Evolutionary conservation across 2,888 invertebrate genomes (phyloP).

Genomic region (Eupithecia vulgata): DNA sequence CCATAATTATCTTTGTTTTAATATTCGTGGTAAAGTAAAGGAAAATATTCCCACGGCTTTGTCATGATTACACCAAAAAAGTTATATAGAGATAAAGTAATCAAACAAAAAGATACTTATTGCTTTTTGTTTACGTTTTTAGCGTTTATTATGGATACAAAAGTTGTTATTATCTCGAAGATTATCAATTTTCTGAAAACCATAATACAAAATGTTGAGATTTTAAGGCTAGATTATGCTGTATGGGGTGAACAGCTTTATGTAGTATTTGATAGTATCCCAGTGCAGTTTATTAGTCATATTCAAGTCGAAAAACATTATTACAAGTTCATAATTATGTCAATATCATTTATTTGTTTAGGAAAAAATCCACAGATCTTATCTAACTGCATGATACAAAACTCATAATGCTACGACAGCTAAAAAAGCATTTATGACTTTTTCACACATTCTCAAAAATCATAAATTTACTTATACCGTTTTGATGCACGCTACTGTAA

Average conservation of each 20-base stretch:
- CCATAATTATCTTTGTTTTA: neutral
- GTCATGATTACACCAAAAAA: neutral
- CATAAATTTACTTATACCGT: neutral
- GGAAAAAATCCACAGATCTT: too few species aligned
- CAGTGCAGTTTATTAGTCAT: neutral
- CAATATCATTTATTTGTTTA: too few species aligned
- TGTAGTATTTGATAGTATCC: neutral
- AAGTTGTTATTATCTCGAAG: neutral
- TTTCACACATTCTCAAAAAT: too few species aligned
- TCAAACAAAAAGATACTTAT: neutral
- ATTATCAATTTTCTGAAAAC: neutral
- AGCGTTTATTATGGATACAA: neutral
- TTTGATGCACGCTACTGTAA: too few species aligned
- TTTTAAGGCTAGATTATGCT: neutral
- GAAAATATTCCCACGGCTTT: constrained; percentile 1
- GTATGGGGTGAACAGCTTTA: neutral
- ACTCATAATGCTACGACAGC: too few species aligned
- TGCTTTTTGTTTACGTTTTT: neutral
- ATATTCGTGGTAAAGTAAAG: neutral
- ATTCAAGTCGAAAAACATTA: neutral
- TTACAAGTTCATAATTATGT: too few species aligned
- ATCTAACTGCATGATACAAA: too few species aligned
- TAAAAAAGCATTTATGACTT: too few species aligned
- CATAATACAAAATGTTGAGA: too few species aligned
- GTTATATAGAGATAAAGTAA: neutral